A percentile compares a stretch with the other conserved stretches of the same genome.
Conservation (phyloP, 2,888 invertebrate genomes). For the Hermodice carunculata region DNA sequence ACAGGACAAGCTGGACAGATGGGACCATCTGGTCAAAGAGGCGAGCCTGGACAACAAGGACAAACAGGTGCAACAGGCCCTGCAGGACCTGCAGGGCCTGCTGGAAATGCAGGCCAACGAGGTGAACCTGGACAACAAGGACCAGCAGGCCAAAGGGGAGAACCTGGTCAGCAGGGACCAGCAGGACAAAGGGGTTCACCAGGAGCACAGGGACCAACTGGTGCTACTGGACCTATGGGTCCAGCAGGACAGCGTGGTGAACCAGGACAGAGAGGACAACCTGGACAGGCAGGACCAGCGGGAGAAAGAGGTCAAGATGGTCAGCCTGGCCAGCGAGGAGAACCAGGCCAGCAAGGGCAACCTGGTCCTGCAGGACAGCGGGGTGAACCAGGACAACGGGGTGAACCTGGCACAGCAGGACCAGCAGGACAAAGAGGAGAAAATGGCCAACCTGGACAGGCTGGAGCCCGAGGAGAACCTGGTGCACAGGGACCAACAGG, state of each 20-base stretch:
- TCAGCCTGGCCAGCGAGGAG: constrained; percentile 11
- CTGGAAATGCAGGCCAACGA: constrained; percentile 13
- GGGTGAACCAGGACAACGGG: constrained; percentile 69
- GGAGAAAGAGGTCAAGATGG: constrained; percentile 20
- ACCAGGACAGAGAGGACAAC: constrained; percentile 61
- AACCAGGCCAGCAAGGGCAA: constrained; percentile 13
- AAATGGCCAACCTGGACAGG: constrained; percentile 24
- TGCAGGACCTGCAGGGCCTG: constrained; percentile 25
- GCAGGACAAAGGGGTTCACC: constrained; percentile 10
- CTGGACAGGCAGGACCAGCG: constrained; percentile 11
- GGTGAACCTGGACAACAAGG: constrained; percentile 27
- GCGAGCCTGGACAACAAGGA: constrained; percentile 25
- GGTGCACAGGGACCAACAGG: constrained; percentile 36
- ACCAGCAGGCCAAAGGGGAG: constrained; percentile 19
- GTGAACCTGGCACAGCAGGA: constrained; percentile 78
- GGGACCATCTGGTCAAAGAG: constrained; percentile 27
- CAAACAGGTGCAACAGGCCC: constrained; percentile 22
- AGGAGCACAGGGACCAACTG: background rate
- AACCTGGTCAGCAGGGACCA: constrained; percentile 62
- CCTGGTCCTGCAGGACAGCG: constrained; percentile 15
- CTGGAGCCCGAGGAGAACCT: background rate
- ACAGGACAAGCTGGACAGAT: constrained; percentile 22
- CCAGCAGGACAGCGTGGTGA: constrained; percentile 20
- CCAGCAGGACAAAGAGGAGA: constrained; percentile 24
- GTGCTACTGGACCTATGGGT: too few species aligned